These are phyloP conservation scores for Nothoprocta perdicaria DNA, from an alignment of 2,113 vertebrate genomes.

Conservation along the genomic window DNA sequence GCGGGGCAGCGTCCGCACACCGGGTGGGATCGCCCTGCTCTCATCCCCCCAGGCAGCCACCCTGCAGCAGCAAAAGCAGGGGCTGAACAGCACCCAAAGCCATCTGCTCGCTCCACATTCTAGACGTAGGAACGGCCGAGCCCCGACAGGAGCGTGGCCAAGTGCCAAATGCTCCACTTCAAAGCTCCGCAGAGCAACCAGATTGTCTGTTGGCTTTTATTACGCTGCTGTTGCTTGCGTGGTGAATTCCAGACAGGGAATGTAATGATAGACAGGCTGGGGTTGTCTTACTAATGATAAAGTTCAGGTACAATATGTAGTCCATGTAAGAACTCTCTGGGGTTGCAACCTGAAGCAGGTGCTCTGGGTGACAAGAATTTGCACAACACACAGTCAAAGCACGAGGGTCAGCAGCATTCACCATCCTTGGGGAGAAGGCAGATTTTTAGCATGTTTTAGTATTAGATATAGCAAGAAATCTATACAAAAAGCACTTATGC, in stretches of 20 bases:
- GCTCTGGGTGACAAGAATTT: neutral
- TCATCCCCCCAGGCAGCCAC: neutral
- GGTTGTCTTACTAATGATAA: accelerated
- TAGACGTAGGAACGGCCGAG: slow-evolving; percentile 31
- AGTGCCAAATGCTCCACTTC: slow-evolving; percentile 67
- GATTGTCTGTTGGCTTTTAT: slow-evolving; percentile 49
- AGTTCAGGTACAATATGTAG: neutral
- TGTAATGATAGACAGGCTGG: neutral
- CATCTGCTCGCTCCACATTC: slow-evolving; percentile 65
- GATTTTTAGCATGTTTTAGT: neutral
- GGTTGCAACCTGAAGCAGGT: neutral
- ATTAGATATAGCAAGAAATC: neutral
- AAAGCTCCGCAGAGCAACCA: slow-evolving; percentile 59
- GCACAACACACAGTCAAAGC: accelerated
- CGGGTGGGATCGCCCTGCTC: neutral
- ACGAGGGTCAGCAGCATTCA: accelerated
- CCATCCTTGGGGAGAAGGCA: neutral
- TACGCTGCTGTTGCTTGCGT: neutral
- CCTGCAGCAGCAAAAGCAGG: neutral
- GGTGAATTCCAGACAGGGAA: slow-evolving; percentile 26
- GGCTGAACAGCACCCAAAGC: slow-evolving; percentile 52
- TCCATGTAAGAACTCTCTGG: neutral
- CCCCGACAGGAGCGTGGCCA: slow-evolving; percentile 51
- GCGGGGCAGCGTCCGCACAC: neutral
- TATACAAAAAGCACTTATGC: neutral